Evolutionary conservation across 2,888 invertebrate species (phyloP).

Genomic region (Cabera pusaria): DNA sequence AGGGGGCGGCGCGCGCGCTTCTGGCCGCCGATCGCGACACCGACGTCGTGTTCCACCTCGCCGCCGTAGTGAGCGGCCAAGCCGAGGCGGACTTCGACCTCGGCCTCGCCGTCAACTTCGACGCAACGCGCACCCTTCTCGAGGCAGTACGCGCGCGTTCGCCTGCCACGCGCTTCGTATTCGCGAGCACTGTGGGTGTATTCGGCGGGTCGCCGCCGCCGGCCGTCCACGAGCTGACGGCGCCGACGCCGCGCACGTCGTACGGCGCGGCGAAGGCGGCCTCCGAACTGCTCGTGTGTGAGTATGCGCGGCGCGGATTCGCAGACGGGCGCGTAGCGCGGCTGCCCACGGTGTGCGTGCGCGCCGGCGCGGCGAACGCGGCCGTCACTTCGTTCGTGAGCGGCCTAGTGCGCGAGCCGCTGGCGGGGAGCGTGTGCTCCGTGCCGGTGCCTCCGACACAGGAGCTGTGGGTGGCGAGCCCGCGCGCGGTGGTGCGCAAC

Average conservation of each 20-base stretch:
- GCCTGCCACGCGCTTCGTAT: conserved; percentile 51
- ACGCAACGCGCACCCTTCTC: conserved; percentile 60
- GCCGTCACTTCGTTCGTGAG: conserved; percentile 74
- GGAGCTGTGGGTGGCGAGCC: conserved; percentile 61
- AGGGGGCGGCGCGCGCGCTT: conserved; percentile 45
- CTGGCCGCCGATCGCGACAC: conserved; percentile 42
- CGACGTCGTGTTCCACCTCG: conserved; percentile 61
- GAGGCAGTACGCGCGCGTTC: conserved; percentile 52
- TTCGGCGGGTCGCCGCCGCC: conserved; percentile 59
- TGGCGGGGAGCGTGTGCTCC: conserved; percentile 46
- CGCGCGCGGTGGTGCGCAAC: conserved; percentile 53
- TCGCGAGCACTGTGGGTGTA: conserved; percentile 61
- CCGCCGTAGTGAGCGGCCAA: conserved; percentile 68
- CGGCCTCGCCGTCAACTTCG: conserved; percentile 63
- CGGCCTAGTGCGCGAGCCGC: conserved; percentile 65
- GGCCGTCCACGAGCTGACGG: conserved; percentile 52
- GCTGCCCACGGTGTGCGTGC: conserved; percentile 66
- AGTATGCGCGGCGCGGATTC: conserved; percentile 64
- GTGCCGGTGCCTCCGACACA: conserved; percentile 57
- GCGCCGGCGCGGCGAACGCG: conserved; percentile 61
- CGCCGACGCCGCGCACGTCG: conserved; percentile 59
- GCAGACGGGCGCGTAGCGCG: conserved; percentile 60
- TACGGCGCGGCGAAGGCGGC: conserved; percentile 70
- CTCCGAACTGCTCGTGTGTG: conserved; percentile 64
- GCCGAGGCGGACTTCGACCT: conserved; percentile 67